These are phyloP conservation scores for Heliangelus exortis DNA, from an alignment of 2,797 vertebrate species.

Conservation along the genomic window DNA sequence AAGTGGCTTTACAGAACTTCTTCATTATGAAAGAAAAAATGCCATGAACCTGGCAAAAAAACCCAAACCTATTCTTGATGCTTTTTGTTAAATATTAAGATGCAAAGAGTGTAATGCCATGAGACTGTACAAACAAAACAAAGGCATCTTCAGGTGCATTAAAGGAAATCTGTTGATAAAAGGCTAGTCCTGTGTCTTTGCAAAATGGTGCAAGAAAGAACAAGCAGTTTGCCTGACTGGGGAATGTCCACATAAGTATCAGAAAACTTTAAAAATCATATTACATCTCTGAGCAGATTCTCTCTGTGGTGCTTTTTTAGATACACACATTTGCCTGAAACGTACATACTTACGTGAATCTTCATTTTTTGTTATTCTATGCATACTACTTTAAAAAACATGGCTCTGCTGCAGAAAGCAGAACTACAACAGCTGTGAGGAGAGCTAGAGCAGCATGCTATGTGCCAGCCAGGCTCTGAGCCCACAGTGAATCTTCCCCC, in stretches of 20 bases:
- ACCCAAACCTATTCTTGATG: neutral
- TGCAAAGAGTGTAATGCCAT: neutral
- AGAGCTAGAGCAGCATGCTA: neutral
- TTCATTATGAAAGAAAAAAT: neutral
- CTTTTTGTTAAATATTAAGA: neutral
- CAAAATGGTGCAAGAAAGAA: neutral
- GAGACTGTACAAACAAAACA: neutral
- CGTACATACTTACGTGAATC: neutral
- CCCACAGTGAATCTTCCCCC: conserved; percentile 47
- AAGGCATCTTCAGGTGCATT: neutral
- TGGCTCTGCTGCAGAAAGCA: neutral
- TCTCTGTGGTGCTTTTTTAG: neutral
- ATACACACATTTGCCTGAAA: neutral
- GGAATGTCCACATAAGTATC: neutral
- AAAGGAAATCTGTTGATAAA: neutral
- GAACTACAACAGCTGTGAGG: neutral
- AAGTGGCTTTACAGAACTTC: neutral
- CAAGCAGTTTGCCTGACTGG: neutral
- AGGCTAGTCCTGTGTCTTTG: neutral
- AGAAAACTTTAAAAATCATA: neutral
- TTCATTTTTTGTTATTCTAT: neutral
- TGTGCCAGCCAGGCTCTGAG: conserved; percentile 5
- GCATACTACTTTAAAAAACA: neutral
- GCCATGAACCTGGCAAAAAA: neutral
- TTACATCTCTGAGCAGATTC: neutral